A percentile compares a stretch with the other conserved stretches of the same genome.
Conservation (phyloP, 2,113 vertebrate species). For the Oophaga pumilio region DNA sequence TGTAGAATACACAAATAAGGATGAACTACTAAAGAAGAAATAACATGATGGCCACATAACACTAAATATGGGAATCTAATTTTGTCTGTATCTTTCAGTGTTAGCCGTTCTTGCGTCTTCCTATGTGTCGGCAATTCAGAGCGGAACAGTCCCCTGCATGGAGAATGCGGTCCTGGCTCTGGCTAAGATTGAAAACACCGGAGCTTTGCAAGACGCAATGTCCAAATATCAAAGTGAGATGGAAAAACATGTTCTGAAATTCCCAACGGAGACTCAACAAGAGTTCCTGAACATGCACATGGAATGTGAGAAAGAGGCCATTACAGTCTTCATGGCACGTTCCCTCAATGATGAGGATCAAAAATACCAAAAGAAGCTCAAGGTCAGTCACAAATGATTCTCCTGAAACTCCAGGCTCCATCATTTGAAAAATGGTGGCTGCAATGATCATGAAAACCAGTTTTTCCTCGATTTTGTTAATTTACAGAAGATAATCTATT, state of each 20-base stretch:
- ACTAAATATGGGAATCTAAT: neutral
- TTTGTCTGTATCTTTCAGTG: neutral
- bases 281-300: conserved; percentile 54
- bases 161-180: conserved; percentile 62
- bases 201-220: conserved; percentile 55
- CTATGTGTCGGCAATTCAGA: conserved; percentile 63
- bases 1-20: too few species aligned
- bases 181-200: conserved; percentile 61
- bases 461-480: too few species aligned
- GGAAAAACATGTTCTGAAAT: conserved; percentile 51
- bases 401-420: neutral
- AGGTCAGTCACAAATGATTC: conserved; percentile 19
- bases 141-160: conserved; percentile 63
- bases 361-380: conserved; percentile 20
- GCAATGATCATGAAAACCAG: too few species aligned
- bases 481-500: too few species aligned
- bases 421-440: neutral
- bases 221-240: conserved; percentile 40
- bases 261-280: conserved; percentile 55
- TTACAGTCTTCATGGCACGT: conserved; percentile 57
- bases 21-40: neutral
- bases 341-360: conserved; percentile 60
- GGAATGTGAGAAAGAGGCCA: conserved; percentile 54
- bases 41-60: neutral
- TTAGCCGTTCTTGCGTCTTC: neutral